Evolutionary conservation across 92 coral and sea anemone species (phyloP).

Genomic region (Actinernus sp.): DNA sequence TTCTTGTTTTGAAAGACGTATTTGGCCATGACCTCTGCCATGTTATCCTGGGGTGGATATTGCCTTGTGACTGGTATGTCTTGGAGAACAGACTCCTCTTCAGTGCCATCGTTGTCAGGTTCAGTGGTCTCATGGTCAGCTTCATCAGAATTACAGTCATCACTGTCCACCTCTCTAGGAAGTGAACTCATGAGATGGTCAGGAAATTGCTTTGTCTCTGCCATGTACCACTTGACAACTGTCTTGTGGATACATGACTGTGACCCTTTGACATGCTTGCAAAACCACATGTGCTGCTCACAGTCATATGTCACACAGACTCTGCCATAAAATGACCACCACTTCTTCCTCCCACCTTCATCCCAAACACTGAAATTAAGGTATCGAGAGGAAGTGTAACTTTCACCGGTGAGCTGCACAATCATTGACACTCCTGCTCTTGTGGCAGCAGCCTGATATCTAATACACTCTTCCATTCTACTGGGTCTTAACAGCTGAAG

Average conservation of each 20-base stretch:
- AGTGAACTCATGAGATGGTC: constrained; percentile 21
- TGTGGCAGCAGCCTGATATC: constrained; percentile 11
- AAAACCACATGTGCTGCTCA: constrained; percentile 23
- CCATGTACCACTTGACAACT: constrained; percentile 31
- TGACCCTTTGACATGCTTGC: no score
- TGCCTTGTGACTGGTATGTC: constrained; percentile 9
- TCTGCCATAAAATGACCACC: constrained; percentile 53
- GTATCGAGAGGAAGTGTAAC: constrained; percentile 41
- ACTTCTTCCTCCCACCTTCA: no score
- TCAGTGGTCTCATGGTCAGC: constrained; percentile 1
- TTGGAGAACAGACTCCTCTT: neutral
- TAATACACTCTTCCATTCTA: constrained; percentile 18
- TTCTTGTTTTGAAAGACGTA: constrained; percentile 28
- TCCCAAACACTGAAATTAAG: no score
- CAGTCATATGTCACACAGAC: constrained; percentile 42
- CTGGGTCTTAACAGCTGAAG: constrained; percentile 15
- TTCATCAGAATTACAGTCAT: constrained; percentile 3
- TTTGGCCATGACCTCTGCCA: constrained; percentile 18
- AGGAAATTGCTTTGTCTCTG: constrained; percentile 19
- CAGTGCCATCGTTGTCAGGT: no score
- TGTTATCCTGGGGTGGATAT: constrained; percentile 33
- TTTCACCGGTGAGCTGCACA: constrained; percentile 16
- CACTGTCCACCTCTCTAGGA: constrained; percentile 2
- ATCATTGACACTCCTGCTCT: constrained; percentile 10
- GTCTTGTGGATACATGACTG: no score